A percentile compares a stretch with the other conserved stretches of the same genome.
Evolutionary conservation across 2,797 vertebrate species (phyloP).

Genomic region (Labeo calbasu): DNA sequence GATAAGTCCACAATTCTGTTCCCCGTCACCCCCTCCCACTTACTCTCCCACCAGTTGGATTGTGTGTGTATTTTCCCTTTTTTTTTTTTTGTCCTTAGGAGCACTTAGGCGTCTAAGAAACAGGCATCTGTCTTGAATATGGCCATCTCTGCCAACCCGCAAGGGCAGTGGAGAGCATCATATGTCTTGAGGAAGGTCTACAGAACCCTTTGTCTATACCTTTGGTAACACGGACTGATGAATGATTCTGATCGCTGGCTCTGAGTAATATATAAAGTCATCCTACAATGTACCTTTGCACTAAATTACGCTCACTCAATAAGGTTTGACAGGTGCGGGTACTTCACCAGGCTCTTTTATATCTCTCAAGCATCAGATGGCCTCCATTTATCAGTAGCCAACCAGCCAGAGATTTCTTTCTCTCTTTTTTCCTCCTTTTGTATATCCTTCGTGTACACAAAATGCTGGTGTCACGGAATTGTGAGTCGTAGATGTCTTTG

Average conservation of each 20-base stretch:
- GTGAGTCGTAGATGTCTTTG: constrained; percentile 48
- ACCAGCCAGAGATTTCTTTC: constrained; percentile 58
- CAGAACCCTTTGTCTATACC: constrained; percentile 62
- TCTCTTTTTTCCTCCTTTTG: constrained; percentile 51
- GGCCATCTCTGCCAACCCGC: constrained; percentile 61
- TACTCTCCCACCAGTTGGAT: constrained; percentile 50
- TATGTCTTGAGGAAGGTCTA: constrained; percentile 60
- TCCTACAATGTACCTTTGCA: constrained; percentile 66
- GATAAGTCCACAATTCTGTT: constrained; percentile 54
- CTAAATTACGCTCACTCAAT: constrained; percentile 74
- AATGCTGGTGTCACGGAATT: constrained; percentile 53
- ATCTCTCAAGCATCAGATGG: constrained; percentile 74
- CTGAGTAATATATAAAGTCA: constrained; percentile 66
- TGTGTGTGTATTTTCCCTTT: neutral
- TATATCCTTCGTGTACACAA: constrained; percentile 32
- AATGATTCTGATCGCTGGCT: constrained; percentile 63
- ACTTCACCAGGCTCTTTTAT: constrained; percentile 77
- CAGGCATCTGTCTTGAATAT: constrained; percentile 62
- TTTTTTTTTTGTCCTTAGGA: constrained; percentile 47
- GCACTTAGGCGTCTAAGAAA: constrained; percentile 61
- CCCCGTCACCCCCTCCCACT: constrained; percentile 26
- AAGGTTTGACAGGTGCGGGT: constrained; percentile 76
- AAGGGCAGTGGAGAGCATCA: constrained; percentile 60
- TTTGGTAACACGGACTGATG: constrained; percentile 60
- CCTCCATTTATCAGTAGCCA: constrained; percentile 69